Conservation (phyloP, 2,113 vertebrate species). For the Phrynosoma platyrhinos region DNA sequence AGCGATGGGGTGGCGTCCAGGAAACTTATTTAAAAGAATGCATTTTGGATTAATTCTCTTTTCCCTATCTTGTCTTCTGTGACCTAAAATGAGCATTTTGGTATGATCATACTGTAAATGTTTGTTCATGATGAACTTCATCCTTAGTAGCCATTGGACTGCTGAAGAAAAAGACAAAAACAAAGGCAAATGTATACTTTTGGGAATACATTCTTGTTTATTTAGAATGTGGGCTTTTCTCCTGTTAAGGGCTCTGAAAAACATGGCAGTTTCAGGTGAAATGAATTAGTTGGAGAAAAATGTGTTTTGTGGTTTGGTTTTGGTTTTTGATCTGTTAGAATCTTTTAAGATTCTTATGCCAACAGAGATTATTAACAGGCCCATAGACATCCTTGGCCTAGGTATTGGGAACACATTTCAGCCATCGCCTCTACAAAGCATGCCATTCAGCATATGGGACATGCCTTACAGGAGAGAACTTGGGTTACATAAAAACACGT, state of each 20-base stretch:
- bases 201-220: background rate
- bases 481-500: too few species aligned
- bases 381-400: too few species aligned
- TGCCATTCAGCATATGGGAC: too few species aligned
- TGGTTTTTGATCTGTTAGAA: background rate
- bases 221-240: background rate
- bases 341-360: too few species aligned
- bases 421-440: too few species aligned
- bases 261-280: background rate
- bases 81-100: background rate
- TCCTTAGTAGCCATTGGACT: background rate
- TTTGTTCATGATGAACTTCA: background rate
- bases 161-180: background rate
- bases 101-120: background rate
- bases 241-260: background rate
- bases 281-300: too few species aligned
- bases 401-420: too few species aligned
- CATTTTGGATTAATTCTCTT: background rate
- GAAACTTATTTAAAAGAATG: background rate
- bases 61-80: too few species aligned
- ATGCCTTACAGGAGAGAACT: too few species aligned
- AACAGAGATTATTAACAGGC: background rate
- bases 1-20: background rate
- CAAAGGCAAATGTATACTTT: background rate
- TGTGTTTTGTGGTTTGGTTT: background rate